These are phyloP conservation scores for Columbina picui DNA, from an alignment of 2,113 vertebrate species.

Conservation along the genomic window DNA sequence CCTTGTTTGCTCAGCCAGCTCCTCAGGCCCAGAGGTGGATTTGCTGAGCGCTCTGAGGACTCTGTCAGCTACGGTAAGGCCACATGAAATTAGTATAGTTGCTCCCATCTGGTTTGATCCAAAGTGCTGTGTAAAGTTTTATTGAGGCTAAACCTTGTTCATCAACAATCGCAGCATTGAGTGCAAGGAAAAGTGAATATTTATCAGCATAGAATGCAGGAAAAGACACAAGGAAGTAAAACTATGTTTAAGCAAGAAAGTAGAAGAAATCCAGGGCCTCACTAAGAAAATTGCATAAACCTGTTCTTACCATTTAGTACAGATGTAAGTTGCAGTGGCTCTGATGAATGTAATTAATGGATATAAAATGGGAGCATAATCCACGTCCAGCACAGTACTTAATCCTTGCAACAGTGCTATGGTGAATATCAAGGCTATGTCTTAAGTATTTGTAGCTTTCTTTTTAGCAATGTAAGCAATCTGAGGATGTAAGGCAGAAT, in stretches of 20 bases:
- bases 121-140: background rate
- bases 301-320: background rate
- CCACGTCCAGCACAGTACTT: background rate
- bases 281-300: background rate
- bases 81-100: background rate
- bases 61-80: background rate
- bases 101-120: rapidly evolving
- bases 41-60: background rate
- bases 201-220: background rate
- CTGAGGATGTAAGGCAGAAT: background rate
- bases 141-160: background rate
- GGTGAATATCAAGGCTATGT: background rate
- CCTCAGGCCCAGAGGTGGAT: background rate
- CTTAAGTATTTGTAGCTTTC: background rate
- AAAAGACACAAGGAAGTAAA: background rate
- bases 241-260: background rate
- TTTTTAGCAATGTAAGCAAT: background rate
- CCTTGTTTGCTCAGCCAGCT: background rate
- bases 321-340: background rate
- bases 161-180: background rate
- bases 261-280: background rate
- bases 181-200: background rate
- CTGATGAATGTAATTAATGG: background rate
- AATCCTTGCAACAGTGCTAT: background rate
- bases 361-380: background rate